These are phyloP conservation scores for Adelognathus sp. DNA, from an alignment of 2,888 invertebrate species.

Conservation along the genomic window DNA sequence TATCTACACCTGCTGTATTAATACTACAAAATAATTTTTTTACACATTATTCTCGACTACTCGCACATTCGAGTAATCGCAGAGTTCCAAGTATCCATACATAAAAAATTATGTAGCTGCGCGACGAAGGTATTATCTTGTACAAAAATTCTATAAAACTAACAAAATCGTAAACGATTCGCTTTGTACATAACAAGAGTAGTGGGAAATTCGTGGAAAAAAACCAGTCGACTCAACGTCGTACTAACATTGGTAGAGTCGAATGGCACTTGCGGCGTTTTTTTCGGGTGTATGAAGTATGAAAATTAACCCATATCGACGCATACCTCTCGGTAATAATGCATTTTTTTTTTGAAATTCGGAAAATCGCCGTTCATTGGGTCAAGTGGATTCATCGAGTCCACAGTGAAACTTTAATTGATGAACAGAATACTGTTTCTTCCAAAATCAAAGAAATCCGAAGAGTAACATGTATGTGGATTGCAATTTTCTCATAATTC, in stretches of 20 bases:
- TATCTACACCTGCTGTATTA: conserved; percentile 27
- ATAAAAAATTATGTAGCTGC: conserved; percentile 63
- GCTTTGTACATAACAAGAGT: conserved; percentile 45
- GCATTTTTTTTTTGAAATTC: too few species aligned
- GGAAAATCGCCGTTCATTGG: too few species aligned
- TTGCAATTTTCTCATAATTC: too few species aligned
- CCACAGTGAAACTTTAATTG: too few species aligned
- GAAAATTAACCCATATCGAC: too few species aligned
- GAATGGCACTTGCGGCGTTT: conserved; percentile 53
- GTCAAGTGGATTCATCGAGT: too few species aligned
- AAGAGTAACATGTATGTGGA: too few species aligned
- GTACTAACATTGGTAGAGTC: conserved; percentile 27
- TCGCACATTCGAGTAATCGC: neutral
- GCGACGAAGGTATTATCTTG: conserved; percentile 62
- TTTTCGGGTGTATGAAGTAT: too few species aligned
- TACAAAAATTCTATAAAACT: conserved; percentile 27
- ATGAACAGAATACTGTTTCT: too few species aligned
- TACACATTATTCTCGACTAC: conserved; percentile 16
- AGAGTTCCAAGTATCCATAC: neutral
- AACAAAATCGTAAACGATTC: conserved; percentile 18
- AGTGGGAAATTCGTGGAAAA: conserved; percentile 1
- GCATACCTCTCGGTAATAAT: too few species aligned
- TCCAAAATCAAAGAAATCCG: too few species aligned
- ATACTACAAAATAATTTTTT: conserved; percentile 31
- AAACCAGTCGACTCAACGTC: conserved; percentile 42